These are phyloP conservation scores for Spinibarbus caldwelli DNA, from an alignment of 2,797 vertebrate genomes.

Conservation along the genomic window DNA sequence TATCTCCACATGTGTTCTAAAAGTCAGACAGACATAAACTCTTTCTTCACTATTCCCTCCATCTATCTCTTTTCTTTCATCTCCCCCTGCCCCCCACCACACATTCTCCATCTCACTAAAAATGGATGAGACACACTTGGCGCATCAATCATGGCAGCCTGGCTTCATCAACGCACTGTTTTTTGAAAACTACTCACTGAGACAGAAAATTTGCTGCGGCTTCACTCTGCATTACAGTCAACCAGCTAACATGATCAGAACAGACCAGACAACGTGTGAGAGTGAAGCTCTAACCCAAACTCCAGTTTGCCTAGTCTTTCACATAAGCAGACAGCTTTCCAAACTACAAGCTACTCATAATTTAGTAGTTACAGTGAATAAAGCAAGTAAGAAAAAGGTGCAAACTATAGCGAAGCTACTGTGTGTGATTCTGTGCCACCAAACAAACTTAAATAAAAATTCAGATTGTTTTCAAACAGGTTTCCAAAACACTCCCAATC, in stretches of 20 bases:
- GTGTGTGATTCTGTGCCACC: neutral
- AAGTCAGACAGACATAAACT: constrained; percentile 31
- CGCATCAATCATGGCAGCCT: constrained; percentile 42
- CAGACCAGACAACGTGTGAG: constrained; percentile 12
- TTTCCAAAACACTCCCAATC: neutral
- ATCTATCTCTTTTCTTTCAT: constrained; percentile 59
- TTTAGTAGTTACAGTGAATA: neutral
- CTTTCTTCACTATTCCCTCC: constrained; percentile 6
- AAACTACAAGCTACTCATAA: neutral
- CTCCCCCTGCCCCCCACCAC: neutral
- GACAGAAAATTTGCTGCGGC: constrained; percentile 45
- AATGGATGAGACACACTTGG: constrained; percentile 31
- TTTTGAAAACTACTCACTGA: constrained; percentile 41
- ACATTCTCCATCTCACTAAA: constrained; percentile 26
- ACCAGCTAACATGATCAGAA: constrained; percentile 25
- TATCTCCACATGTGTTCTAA: neutral
- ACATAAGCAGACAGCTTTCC: constrained; percentile 17
- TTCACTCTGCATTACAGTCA: constrained; percentile 45
- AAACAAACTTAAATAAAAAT: neutral
- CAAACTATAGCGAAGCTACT: neutral
- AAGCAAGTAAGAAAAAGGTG: neutral
- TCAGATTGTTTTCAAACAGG: neutral
- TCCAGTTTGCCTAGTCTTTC: neutral
- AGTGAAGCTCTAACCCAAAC: neutral
- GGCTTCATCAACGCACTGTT: constrained; percentile 47